Evolutionary conservation across 37 sponge, comb jelly and placozoan genomes (phyloP), one percentile per base, ranked within the genome.

Genomic region (Aphrocallistes beatrix): DNA sequence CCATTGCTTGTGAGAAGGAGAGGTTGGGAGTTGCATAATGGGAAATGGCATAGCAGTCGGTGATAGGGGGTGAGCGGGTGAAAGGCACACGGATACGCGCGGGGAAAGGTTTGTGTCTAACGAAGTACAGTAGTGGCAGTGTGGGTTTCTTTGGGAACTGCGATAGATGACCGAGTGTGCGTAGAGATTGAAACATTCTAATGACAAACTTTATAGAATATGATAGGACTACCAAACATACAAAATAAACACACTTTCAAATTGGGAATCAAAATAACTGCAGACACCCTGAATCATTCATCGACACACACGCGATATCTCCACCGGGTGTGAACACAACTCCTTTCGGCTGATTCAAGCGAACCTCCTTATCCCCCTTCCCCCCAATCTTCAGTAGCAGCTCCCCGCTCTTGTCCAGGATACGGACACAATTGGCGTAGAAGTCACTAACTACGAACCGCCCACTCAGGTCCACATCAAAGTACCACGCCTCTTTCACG

Each of bases 281-380:
- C 34, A 60, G 34, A 60, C 75, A 60, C 3, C 75, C 75, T 32
- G 75, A 19, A 32, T 60, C 75, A 13, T 60, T 60, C 75, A 60
- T 60, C 28, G 28, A 60, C 8, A 60, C 75, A 60, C 75, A 19
- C 75, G n/a, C 75, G 8, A 60, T 60, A 13, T 60, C 75, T 3
- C 75, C 75, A 60, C n/a, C 21, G n/a, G 21, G 25, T 13, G 75
- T 19, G 34, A 32, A 60, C 32, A 13, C n/a, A 19, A 60, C 21
- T 32, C 75, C 75, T 60, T 60, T 60, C 3, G 75, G 75, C 21
- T 60, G 75, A 60, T 60, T 60, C 25, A 60, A 30, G 1, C 34
- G 10, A 3, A 60, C 75, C n/a, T 60, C 75, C 75, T 60, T 60
- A 60, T 60, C n/a, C n/a, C 75, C 75, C 75, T 60, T 60, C 8